Evolutionary conservation across 1,140 invertebrate species (phyloP).

Genomic region (Achroia grisella): DNA sequence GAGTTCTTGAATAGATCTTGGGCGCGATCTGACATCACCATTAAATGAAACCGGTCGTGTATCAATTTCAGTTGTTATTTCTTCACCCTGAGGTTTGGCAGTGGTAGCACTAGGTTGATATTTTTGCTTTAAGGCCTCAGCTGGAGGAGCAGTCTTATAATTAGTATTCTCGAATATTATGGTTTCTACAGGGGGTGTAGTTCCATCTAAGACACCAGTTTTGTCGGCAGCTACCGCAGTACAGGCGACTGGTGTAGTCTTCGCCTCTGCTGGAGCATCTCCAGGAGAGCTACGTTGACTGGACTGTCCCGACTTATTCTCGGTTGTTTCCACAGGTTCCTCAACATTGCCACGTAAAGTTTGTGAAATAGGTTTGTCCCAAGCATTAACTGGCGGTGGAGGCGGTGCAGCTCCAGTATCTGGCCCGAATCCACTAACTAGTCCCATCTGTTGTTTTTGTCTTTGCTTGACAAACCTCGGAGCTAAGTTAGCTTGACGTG

Average conservation of each 20-base stretch:
- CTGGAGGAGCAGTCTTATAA: constrained; percentile 79
- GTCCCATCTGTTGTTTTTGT: constrained; percentile 62
- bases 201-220: constrained; percentile 78
- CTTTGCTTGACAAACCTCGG: constrained; percentile 88
- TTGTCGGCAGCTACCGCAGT: constrained; percentile 47
- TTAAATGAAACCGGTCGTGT: constrained; percentile 53
- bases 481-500: constrained; percentile 78
- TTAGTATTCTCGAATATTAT: constrained; percentile 95
- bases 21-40: constrained; percentile 52
- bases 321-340: constrained; percentile 54
- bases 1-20: constrained; percentile 63
- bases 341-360: constrained; percentile 74
- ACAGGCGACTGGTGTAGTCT: constrained; percentile 41
- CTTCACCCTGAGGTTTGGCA: constrained; percentile 51
- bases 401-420: constrained; percentile 74
- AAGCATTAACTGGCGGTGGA: constrained; percentile 84
- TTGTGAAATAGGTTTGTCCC: constrained; percentile 87
- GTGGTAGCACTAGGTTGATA: constrained; percentile 68
- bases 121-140: constrained; percentile 77
- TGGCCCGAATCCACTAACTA: constrained; percentile 42
- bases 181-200: constrained; percentile 87
- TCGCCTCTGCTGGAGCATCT: constrained; percentile 70
- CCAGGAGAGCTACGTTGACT: constrained; percentile 76
- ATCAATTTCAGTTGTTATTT: constrained; percentile 53
- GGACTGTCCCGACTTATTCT: constrained; percentile 67